These are phyloP conservation scores for Marisa cornuarietis DNA, from an alignment of 1,140 invertebrate genomes.

Conservation along the genomic window DNA sequence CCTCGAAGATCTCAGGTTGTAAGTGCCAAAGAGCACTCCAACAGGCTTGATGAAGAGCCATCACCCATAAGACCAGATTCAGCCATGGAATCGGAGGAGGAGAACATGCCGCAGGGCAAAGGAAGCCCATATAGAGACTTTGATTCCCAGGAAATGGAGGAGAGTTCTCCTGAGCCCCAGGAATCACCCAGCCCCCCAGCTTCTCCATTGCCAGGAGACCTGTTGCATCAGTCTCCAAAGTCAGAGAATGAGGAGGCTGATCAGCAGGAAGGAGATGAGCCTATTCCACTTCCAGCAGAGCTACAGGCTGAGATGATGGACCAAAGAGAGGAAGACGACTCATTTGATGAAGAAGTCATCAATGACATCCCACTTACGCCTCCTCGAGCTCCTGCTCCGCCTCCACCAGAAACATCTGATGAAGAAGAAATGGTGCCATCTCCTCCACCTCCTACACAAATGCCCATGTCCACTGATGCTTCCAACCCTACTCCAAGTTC, in stretches of 20 bases:
- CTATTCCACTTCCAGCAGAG: not conserved
- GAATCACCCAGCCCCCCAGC: slow-evolving; percentile 19
- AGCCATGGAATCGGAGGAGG: slow-evolving; percentile 23
- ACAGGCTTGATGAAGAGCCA: too few relatives aligned
- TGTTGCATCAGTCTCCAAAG: not conserved
- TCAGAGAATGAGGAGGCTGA: slow-evolving; percentile 10
- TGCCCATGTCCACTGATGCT: slow-evolving; percentile 27
- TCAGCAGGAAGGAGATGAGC: slow-evolving; percentile 6
- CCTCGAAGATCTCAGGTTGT: slow-evolving; percentile 13
- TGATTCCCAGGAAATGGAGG: slow-evolving; percentile 26
- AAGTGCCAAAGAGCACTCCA: slow-evolving; percentile 1
- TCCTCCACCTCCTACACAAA: slow-evolving; percentile 25
- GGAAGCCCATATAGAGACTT: slow-evolving; percentile 35
- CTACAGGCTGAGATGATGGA: slow-evolving; percentile 1
- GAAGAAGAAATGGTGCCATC: slow-evolving; percentile 36
- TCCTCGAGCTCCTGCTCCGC: slow-evolving; percentile 40
- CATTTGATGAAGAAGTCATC: slow-evolving; percentile 33
- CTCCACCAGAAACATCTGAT: slow-evolving; percentile 35
- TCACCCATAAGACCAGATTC: slow-evolving; percentile 12
- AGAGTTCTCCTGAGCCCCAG: slow-evolving; percentile 18
- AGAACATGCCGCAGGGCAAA: slow-evolving; percentile 32
- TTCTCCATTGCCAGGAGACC: slow-evolving; percentile 9
- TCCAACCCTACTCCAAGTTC: slow-evolving; percentile 29
- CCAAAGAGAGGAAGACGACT: slow-evolving; percentile 23
- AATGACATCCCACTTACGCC: slow-evolving; percentile 40